Evolutionary conservation across 2,113 vertebrate genomes (phyloP), one percentile per base, ranked within the genome.

Genomic region (Pimephales promelas): DNA sequence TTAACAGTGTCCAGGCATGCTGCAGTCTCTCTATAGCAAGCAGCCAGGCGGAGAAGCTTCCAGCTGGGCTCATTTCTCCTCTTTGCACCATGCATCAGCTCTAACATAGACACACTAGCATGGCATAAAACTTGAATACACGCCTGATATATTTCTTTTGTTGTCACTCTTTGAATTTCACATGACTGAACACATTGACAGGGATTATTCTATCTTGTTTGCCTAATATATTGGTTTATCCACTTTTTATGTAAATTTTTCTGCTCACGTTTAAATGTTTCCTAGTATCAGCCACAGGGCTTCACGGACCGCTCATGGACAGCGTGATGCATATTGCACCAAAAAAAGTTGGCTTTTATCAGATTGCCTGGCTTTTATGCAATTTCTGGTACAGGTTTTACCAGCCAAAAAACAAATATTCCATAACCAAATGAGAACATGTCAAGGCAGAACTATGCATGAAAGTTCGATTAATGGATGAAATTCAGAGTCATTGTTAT

Each of bases 31-130:
- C 59, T 77, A 24, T 71, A 75, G 22, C 22, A 49, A 40, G 62
- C 74, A 71, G 11, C 18, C 36, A 73, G 52, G 28, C 47, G 3
- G 36, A 14, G 40, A 75, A 62, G 57, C 57, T 70, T 66, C 74
- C 59, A 45, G 76, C 68, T 85, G 59, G 47, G 79, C 34, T 81
- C 59, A 56, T 40, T 59, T 68, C n/a, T 24, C 26, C 45, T 45
- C 31, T 81, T 8, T 18, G 78, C 68, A 24, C 34, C 74, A 77
- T 45, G 34, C 22, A 45, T 78, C 34, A 43, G 34, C 40, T 28
- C 22, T 13, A 56, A 78, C 75, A 61, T 10, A 61, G n/a, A 61
- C 75, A 45, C 75, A 78, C 2, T 54, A 59, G 76, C 34, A 2
- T 11, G 74, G 45, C 24, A 16, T 52, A 28, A 26, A 24, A 73